A percentile compares a stretch with the other conserved stretches of the same genome.
These are phyloP conservation scores for Cyclargus thomasi DNA, from an alignment of 1,140 invertebrate genomes.

Conservation along the genomic window DNA sequence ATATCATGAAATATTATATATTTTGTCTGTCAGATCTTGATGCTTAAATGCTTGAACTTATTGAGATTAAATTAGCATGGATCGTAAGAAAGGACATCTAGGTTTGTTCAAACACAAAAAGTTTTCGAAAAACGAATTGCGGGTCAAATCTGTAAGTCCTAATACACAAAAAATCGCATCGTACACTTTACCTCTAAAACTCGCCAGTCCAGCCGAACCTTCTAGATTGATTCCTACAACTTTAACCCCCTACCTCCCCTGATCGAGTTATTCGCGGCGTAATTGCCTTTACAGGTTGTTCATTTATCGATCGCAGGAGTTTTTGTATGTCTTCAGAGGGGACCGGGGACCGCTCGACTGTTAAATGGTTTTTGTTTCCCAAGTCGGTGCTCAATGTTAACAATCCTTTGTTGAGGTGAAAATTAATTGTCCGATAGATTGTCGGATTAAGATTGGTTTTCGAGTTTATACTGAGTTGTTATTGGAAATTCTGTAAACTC, in stretches of 20 bases:
- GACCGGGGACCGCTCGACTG: conserved; percentile 30
- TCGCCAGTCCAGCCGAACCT: conserved; percentile 35
- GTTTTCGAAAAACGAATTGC: too few relatives aligned
- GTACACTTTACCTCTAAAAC: conserved; percentile 34
- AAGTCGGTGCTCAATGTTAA: conserved; percentile 32
- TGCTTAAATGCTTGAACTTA: too few relatives aligned
- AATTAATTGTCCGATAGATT: conserved; percentile 13
- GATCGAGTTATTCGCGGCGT: conserved; percentile 60
- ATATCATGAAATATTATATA: too few relatives aligned
- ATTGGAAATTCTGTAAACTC: background rate
- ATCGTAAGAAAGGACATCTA: too few relatives aligned
- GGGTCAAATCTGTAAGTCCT: too few relatives aligned
- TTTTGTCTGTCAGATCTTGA: too few relatives aligned
- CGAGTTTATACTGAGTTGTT: background rate
- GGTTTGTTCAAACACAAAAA: too few relatives aligned
- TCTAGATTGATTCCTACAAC: conserved; percentile 44
- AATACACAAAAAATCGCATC: conserved; percentile 16
- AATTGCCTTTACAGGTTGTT: conserved; percentile 50
- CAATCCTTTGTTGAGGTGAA: conserved; percentile 28
- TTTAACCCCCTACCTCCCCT: conserved; percentile 38
- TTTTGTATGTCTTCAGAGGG: conserved; percentile 56
- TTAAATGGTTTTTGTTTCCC: conserved; percentile 50
- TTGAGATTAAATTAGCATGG: too few relatives aligned
- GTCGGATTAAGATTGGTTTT: conserved; percentile 5
- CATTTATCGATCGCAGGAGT: conserved; percentile 54